Evolutionary conservation across 2,113 vertebrate genomes (phyloP), one percentile per base, ranked within the genome.

Genomic region (Syngnathoides biaculeatus): DNA sequence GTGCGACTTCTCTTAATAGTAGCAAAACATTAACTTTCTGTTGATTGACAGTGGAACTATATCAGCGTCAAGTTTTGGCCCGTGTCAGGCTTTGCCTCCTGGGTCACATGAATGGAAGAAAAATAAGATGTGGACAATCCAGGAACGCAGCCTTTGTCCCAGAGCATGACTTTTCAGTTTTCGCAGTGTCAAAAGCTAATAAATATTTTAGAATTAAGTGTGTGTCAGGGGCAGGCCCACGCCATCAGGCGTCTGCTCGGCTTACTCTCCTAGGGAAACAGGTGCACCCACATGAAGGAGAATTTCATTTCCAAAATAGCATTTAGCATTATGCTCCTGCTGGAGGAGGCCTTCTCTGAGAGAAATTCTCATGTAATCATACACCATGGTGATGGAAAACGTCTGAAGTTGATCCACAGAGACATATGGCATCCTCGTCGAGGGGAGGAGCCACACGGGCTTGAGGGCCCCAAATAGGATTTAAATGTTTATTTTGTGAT

Each of bases 131-230:
- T 57, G 59, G 75, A 63, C 48, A 73, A 80, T 88, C 85, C 85
- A n/a, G 63, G 89, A 90, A 90, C n/a, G 92, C 92, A 91, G 93
- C 91, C 89, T 91, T 93, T 94, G 93, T 95, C 93, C 93, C 93
- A 92, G 77, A 75, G 80, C 71, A 69, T 64, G 69, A 82, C 85
- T 90, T 88, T 84, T 84, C 88, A 91, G 86, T 89, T 88, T 84
- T 83, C 88, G 90, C 84, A 85, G 88, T 89, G 89, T 97, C 93
- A 91, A 92, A 93, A 92, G 92, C 93, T 95, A 93, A 97, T 97
- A 97, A 98, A 98, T 98, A 96, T 98, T 98, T 98, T 92, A 97
- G 93, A 93, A 93, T 92, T 92, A 94, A 93, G 93, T 95, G 94
- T 93, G 93, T 94, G 82, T 94, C 92, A 92, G 92, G 91, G 93